A percentile compares a stretch with the other conserved stretches of the same genome.
phyloP scores from a whole-genome alignment of 2,888 invertebrate species.

The Lutraria lutraria region DNA sequence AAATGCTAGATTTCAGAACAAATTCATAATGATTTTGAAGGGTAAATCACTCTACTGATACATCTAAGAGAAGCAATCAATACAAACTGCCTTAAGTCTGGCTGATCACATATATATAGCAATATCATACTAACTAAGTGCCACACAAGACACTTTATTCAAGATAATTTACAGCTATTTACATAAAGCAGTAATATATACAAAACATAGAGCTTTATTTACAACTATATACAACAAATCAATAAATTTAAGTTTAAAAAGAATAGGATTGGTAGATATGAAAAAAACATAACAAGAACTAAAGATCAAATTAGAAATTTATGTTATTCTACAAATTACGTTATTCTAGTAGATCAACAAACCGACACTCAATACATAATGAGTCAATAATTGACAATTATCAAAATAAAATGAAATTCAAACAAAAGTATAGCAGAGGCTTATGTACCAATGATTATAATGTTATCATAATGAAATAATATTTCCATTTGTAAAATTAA shows the following conservation, averaged over 20 bases:
- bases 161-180: conserved; percentile 20
- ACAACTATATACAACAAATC: conserved; percentile 14
- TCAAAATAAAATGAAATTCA: too few species aligned
- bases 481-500: too few species aligned
- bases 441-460: too few species aligned
- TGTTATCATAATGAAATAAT: too few species aligned
- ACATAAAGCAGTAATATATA: background rate
- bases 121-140: background rate
- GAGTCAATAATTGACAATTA: background rate
- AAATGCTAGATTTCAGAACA: background rate
- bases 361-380: background rate
- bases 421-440: too few species aligned
- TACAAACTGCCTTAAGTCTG: background rate
- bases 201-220: background rate
- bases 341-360: background rate
- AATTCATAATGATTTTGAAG: background rate
- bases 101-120: background rate
- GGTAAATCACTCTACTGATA: background rate
- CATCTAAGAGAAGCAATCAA: background rate
- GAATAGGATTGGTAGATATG: background rate
- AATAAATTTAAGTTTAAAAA: background rate
- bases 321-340: background rate
- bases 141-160: background rate
- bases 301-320: background rate
- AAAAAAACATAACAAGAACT: background rate